Evolutionary conservation across 2,888 invertebrate species (phyloP).

Genomic region (Steinernema scapterisci): DNA sequence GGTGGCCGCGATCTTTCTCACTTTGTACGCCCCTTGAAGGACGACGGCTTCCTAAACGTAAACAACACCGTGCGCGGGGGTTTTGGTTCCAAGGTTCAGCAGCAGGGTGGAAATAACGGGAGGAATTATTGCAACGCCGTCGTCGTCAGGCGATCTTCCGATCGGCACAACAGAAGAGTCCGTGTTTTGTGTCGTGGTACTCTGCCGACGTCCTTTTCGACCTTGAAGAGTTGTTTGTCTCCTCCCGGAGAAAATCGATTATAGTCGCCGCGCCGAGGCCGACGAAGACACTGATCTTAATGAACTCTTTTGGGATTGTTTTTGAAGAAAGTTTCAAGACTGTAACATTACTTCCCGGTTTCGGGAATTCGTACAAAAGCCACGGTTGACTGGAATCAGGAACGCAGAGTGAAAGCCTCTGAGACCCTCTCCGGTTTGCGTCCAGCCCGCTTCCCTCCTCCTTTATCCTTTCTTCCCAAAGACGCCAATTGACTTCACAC

Average conservation of each 20-base stretch:
- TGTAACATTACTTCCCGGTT: constrained; percentile 1
- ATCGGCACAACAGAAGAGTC: constrained; percentile 3
- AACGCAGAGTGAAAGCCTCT: too few species aligned
- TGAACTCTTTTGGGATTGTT: background rate
- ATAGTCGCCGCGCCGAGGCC: background rate
- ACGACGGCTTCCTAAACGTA: too few species aligned
- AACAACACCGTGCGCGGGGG: constrained; percentile 3
- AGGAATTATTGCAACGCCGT: background rate
- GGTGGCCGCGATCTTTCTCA: background rate
- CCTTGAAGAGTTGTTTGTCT: constrained; percentile 30
- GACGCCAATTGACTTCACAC: constrained; percentile 18
- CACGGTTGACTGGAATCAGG: too few species aligned
- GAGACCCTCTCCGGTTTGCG: too few species aligned
- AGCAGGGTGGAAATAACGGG: background rate
- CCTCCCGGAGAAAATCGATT: constrained; percentile 17
- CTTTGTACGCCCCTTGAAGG: too few species aligned
- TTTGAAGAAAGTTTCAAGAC: background rate
- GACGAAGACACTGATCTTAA: constrained; percentile 21
- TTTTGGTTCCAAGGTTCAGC: background rate
- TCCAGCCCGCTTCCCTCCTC: background rate
- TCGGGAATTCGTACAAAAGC: too few species aligned
- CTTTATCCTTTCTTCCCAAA: background rate
- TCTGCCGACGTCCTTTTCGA: background rate
- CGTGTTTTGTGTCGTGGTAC: constrained; percentile 25
- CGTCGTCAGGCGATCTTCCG: background rate